Evolutionary conservation across 2,797 vertebrate species (phyloP).

Genomic region (Pagetopsis macropterus): DNA sequence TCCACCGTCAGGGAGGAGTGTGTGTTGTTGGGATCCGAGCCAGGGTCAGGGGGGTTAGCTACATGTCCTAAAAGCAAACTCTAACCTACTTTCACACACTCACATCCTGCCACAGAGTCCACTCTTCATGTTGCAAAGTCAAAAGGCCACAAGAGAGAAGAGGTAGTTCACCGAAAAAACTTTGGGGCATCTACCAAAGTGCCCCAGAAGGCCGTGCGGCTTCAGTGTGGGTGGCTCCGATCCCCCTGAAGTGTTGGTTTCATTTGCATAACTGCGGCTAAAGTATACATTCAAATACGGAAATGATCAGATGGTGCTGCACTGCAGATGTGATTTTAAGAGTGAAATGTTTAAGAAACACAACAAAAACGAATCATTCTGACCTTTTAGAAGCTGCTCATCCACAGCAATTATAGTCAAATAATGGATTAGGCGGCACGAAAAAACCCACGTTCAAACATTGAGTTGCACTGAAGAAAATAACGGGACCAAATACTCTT

Average conservation of each 20-base stretch:
- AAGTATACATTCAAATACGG: constrained; percentile 11
- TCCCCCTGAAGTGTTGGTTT: constrained; percentile 16
- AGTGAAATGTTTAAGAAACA: background rate
- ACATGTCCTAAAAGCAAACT: constrained; percentile 83
- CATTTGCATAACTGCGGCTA: constrained; percentile 21
- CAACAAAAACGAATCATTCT: background rate
- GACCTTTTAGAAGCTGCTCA: background rate
- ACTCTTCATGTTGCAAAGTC: constrained; percentile 59
- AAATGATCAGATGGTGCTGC: background rate
- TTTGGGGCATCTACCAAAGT: constrained; percentile 53
- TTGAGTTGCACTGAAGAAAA: too few relatives aligned
- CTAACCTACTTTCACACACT: constrained; percentile 78
- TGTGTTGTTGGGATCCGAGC: constrained; percentile 69
- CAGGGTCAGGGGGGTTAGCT: constrained; percentile 76
- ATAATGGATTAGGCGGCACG: too few relatives aligned
- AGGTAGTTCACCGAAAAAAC: constrained; percentile 64
- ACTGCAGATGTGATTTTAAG: background rate
- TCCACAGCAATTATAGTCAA: too few relatives aligned
- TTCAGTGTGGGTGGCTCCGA: constrained; percentile 55
- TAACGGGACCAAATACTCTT: too few relatives aligned
- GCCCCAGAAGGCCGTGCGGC: constrained; percentile 36
- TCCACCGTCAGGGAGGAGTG: constrained; percentile 46
- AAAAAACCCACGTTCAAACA: too few relatives aligned
- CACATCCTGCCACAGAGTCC: constrained; percentile 39
- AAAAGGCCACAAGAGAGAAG: constrained; percentile 72